A percentile compares a stretch with the other conserved stretches of the same genome.
These are phyloP conservation scores for Herpetotheres cachinnans DNA, from an alignment of 2,113 vertebrate genomes.

Conservation along the genomic window DNA sequence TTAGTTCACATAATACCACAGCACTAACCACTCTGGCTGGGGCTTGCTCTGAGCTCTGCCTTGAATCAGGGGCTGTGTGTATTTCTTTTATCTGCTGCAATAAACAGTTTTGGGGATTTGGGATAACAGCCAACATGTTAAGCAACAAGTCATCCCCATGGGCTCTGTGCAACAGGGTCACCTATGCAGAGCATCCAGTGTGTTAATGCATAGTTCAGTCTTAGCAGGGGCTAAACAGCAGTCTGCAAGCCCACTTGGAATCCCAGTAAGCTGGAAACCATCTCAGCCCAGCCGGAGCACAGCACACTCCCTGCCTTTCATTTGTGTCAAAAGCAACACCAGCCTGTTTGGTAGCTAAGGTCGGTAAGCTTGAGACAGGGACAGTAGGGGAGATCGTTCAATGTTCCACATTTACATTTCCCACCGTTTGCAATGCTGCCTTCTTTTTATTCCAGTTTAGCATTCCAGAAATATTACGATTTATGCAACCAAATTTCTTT, in stretches of 20 bases:
- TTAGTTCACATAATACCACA: neutral
- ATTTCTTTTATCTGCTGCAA: neutral
- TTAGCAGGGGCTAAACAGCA: neutral
- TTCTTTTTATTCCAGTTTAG: neutral
- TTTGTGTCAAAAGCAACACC: neutral
- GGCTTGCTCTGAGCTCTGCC: neutral
- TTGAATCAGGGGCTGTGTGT: neutral
- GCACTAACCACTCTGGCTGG: neutral
- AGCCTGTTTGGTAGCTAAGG: neutral
- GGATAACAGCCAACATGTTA: neutral
- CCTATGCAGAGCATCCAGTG: neutral
- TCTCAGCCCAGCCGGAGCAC: neutral
- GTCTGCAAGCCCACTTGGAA: neutral
- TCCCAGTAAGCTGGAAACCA: neutral
- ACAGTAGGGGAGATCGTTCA: neutral
- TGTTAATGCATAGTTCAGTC: neutral
- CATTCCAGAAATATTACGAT: neutral
- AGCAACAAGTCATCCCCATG: neutral
- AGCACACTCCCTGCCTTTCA: too few species aligned
- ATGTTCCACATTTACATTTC: neutral
- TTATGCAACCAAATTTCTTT: conserved; percentile 18
- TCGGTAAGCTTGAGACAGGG: rapidly evolving
- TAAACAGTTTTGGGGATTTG: neutral
- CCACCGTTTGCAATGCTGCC: neutral
- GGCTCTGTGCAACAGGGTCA: neutral